Conservation (phyloP, 2,113 vertebrate species). For the Pelecanoides urinatrix region DNA sequence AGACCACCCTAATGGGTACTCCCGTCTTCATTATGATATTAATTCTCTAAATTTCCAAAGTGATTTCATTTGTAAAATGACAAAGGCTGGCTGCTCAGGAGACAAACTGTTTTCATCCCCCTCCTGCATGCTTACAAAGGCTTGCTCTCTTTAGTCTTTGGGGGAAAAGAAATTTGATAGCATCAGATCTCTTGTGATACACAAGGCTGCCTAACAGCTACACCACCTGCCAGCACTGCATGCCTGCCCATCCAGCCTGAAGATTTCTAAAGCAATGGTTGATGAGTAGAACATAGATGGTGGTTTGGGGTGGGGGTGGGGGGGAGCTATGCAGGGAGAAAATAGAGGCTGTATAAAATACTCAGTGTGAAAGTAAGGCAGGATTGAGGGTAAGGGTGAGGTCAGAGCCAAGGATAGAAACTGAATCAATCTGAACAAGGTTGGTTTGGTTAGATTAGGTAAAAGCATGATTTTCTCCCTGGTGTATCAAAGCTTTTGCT, state of each 20-base stretch:
- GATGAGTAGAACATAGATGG: slow-evolving; percentile 70
- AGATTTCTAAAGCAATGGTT: slow-evolving; percentile 73
- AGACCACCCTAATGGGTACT: slow-evolving; percentile 94
- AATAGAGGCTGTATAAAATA: slow-evolving; percentile 63
- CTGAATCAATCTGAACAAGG: slow-evolving; percentile 60
- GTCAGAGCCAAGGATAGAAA: slow-evolving; percentile 65
- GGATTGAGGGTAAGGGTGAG: slow-evolving; percentile 70
- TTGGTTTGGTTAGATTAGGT: slow-evolving; percentile 58
- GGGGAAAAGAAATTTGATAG: slow-evolving; percentile 86
- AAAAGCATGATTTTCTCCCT: slow-evolving; percentile 54
- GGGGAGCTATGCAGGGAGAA: slow-evolving; percentile 35
- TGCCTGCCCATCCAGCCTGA: slow-evolving; percentile 74
- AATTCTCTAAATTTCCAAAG: slow-evolving; percentile 94
- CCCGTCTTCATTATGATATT: slow-evolving; percentile 97
- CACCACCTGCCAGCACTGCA: slow-evolving; percentile 84
- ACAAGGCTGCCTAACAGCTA: slow-evolving; percentile 84
- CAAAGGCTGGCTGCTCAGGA: slow-evolving; percentile 86
- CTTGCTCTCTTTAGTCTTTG: slow-evolving; percentile 78
- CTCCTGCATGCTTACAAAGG: slow-evolving; percentile 80
- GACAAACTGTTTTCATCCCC: slow-evolving; percentile 91
- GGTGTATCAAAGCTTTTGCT: slow-evolving; percentile 56
- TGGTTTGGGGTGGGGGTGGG: neutral
- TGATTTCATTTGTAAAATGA: slow-evolving; percentile 96
- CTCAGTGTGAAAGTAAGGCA: slow-evolving; percentile 66
- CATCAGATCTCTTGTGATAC: slow-evolving; percentile 86